Evolutionary conservation across 2,888 invertebrate species (phyloP), one percentile per base, ranked within the genome.

Genomic region (Drosophila leonis): DNA sequence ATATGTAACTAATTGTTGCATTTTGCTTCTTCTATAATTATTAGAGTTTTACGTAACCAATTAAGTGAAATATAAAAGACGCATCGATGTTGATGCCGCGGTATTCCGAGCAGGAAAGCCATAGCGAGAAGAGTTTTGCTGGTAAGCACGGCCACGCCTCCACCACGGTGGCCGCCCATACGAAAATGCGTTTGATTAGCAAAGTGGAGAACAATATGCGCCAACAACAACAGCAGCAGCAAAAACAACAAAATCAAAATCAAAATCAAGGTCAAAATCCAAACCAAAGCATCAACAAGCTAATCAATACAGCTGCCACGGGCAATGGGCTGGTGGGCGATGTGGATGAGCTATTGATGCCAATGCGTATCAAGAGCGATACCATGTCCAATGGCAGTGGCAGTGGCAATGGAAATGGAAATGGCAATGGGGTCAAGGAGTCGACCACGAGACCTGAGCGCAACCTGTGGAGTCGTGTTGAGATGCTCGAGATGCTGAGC

Each of bases 401-500:
- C 29, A 65, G 51, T 10, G 31, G 49, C 48, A 49, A 55, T 46
- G 55, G 60, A 42, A 68, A 13, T 61, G 62, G 18, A 64, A 49
- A 55, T 46, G 55, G 60, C 46, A 68, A 13, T 61, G 62, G 18
- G 64, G 65, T 24, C 66, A 62, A 60, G 57, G 72, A 82, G 1
- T n/a, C 29, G 29, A 59, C 71, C 27, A 51, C 82, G 35, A 88
- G 92, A 29, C 90, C 92, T 12, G 93, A 92, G 61, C 91, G 92
- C 41, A 92, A 93, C 77, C 84, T 93, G 52, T 93, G 92, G 92
- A 92, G 92, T 60, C 92, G 90, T 37, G 82, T 89, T 46, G 92
- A 93, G 71, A 92, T 93, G 80, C 82, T 92, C 78, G 88, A 91
- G 70, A 91, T 93, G 90, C 74, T 93, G 24, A 83, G 66, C 65